These are phyloP conservation scores for Sus cebifrons DNA, from an alignment of 2,797 vertebrate genomes.

Conservation along the genomic window DNA sequence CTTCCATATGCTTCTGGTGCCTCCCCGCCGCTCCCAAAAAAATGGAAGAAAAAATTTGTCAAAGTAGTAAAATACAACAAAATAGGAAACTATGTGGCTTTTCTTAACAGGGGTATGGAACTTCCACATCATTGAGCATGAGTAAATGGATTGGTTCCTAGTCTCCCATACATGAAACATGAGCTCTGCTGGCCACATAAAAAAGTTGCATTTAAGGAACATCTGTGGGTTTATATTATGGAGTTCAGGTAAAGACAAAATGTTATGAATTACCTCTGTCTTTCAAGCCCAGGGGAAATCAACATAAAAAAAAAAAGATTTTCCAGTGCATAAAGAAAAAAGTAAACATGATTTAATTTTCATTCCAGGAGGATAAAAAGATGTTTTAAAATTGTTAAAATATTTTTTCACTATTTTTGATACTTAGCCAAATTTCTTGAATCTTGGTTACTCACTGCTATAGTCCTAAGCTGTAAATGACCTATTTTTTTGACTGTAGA, in stretches of 20 bases:
- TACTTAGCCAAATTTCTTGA: slow-evolving; percentile 39
- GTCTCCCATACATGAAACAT: neutral
- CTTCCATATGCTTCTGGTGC: too few relatives aligned
- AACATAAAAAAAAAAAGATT: neutral
- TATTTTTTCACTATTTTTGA: neutral
- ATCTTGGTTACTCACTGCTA: slow-evolving; percentile 69
- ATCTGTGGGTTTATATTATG: neutral
- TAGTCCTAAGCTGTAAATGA: slow-evolving; percentile 68
- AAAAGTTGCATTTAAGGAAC: neutral
- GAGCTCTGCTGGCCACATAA: neutral
- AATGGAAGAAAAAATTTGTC: neutral
- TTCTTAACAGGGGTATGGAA: neutral
- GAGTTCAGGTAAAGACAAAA: slow-evolving; percentile 1
- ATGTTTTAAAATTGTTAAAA: slow-evolving; percentile 23
- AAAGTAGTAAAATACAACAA: neutral
- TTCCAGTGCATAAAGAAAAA: neutral
- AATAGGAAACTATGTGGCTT: neutral
- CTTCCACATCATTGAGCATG: neutral
- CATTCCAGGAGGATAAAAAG: slow-evolving; percentile 22
- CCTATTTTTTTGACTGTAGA: slow-evolving; percentile 80
- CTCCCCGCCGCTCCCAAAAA: neutral
- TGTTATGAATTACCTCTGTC: neutral
- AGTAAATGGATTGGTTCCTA: neutral
- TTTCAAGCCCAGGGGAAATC: slow-evolving; percentile 48
- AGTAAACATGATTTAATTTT: neutral